Base-by-base conservation (phyloP, 2,888 invertebrate genomes). In the Aphidoletes aphidimyza region DNA sequence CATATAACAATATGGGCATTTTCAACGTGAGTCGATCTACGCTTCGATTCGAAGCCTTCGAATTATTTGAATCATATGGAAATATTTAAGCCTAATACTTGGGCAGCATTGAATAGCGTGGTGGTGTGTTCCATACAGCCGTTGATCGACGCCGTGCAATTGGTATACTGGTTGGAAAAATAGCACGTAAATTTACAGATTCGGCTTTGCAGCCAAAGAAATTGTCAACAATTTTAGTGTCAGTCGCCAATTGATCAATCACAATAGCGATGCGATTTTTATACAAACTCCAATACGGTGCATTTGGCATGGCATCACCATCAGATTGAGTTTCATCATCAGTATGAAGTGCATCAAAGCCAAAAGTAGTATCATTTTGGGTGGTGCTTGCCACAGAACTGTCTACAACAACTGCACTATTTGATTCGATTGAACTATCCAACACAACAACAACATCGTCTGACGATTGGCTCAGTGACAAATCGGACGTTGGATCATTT, bases 121-220 rank as follows among this genome's bases (percentile, higher is more conserved):
- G 94, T 83, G 94, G 94, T 14, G 93, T 93, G 86, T 93, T 92
- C 95, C 95, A 95, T 84, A 93, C 91, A 59, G 94, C 94, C 87
- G 94, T 94, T 0, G 95, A 95, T 47, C 94, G 94, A 69, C 95
- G 91, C 88, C 93, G 93, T 87, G 94, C 90, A 83, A 90, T 90
- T 84, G 92, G 92, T 89, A 94, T 93, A 86, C 94, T 94, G 86
- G 90, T 89, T 47, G 93, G 93, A 91, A 95, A 95, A 83, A 95
- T 92, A 86, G 92, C 92, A 85, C 91, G 89, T 85, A 95, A 90
- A 91, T 95, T 93, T 0, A 94, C 93, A 0, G 92, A 92, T 88
- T 92, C 92, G 84, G 91, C 91, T 86, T 92, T 91, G 86, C 92
- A 91, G 0, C 91, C 91, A 90, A 94, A 95, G 88, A 94, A 91